phyloP scores from a whole-genome alignment of 2,888 invertebrate species.

The Habrosyne pyritoides region DNA sequence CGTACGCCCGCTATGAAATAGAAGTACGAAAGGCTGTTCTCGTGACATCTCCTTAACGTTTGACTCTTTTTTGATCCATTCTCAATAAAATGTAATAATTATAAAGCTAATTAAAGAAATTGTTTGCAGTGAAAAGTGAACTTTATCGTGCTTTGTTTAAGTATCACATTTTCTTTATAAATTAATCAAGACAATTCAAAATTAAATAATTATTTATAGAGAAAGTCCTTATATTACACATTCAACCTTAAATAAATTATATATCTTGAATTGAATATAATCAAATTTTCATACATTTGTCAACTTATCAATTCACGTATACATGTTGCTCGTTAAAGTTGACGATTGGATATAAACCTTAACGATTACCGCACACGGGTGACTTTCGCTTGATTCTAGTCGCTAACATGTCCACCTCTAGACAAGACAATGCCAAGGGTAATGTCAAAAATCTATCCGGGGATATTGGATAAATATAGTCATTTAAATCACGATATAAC shows the following conservation, averaged over 20 bases:
- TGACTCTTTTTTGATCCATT: too few relatives aligned
- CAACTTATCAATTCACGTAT: neutral
- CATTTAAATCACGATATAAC: too few relatives aligned
- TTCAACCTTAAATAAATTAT: neutral
- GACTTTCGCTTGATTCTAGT: neutral
- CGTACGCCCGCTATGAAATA: too few relatives aligned
- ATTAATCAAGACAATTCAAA: neutral
- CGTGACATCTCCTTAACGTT: too few relatives aligned
- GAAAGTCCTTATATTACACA: constrained; percentile 1
- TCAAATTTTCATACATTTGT: neutral
- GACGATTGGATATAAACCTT: neutral
- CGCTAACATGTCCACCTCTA: neutral
- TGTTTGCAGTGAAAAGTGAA: neutral
- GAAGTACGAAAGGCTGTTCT: too few relatives aligned
- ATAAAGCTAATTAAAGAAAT: neutral
- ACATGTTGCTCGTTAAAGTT: neutral
- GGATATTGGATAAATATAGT: too few relatives aligned
- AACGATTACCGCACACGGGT: neutral
- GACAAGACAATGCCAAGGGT: too few relatives aligned
- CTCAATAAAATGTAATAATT: neutral
- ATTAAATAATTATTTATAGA: neutral
- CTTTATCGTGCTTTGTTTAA: neutral
- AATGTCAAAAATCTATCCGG: too few relatives aligned
- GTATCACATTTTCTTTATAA: neutral
- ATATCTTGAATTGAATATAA: neutral